Evolutionary conservation across 2,113 vertebrate genomes (phyloP), one percentile per base, ranked within the genome.

Genomic region (Pachyramphus minor): DNA sequence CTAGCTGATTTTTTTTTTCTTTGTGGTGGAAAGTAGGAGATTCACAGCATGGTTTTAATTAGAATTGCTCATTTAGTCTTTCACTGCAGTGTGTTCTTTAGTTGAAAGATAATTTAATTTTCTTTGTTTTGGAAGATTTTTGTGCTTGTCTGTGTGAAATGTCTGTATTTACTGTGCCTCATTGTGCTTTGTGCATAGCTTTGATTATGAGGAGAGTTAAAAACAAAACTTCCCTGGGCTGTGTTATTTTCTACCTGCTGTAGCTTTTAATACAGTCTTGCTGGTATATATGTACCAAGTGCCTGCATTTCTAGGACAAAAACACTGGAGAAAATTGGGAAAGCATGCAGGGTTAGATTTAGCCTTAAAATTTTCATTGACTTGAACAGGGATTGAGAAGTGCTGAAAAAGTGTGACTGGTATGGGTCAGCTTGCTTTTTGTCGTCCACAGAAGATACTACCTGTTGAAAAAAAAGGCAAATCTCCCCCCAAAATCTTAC

Each of bases 31-130:
- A 92, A 86, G 87, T 78, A 75, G 60, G 66, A 90, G 88, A 88
- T 93, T 93, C 91, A 15, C 92, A 95, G 94, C 66, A 52, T 95
- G 95, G 90, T 96, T 96, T 97, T 91, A 96, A 96, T 97, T 93
- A 96, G 93, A 94, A 79, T 74, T 12, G 44, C 80, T 96, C 89
- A 78, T 90, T 92, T 95, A 76, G 87, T 69, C 84, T 91, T 96
- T 96, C 93, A 47, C 42, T 79, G 95, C 93, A 93, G 59, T 35
- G 63, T 84, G 62, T 88, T 90, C 91, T 93, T 83, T 58, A 84
- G 63, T 92, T 80, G 73, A 81, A 86, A 86, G 92, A 81, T 94
- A 96, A 93, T 86, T 94, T 85, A 82, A 95, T 88, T 96, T 92
- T 92, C 89, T 96, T 90, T 91, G 80, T 90, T 90, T 94, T 87